Evolutionary conservation across 2,797 vertebrate genomes (phyloP).

Genomic region (Anableps anableps): DNA sequence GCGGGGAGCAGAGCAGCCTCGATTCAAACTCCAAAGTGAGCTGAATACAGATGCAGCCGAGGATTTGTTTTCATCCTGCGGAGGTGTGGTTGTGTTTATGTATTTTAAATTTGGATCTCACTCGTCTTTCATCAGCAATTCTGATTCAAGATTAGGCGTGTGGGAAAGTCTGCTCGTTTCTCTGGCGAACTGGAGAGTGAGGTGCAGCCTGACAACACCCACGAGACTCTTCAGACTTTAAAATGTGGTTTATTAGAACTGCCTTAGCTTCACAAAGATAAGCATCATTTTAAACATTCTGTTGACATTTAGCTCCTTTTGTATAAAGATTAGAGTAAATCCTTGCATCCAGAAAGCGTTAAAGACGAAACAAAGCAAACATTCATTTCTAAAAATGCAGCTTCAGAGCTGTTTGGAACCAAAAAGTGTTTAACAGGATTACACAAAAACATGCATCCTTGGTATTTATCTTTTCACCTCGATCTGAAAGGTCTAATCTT

Average conservation of each 20-base stretch:
- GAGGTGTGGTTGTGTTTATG: slow-evolving; percentile 9
- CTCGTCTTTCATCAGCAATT: slow-evolving; percentile 44
- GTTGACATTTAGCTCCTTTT: slow-evolving; percentile 12
- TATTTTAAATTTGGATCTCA: slow-evolving; percentile 31
- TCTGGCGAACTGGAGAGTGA: slow-evolving; percentile 3
- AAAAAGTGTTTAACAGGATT: slow-evolving; percentile 9
- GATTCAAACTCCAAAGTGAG: slow-evolving; percentile 40
- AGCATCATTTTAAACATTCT: slow-evolving; percentile 1
- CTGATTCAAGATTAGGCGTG: slow-evolving; percentile 35
- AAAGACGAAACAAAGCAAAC: slow-evolving; percentile 11
- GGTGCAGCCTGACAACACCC: slow-evolving; percentile 25
- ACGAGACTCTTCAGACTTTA: background rate
- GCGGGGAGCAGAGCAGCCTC: slow-evolving; percentile 43
- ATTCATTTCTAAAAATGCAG: slow-evolving; percentile 3
- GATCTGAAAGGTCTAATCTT: background rate
- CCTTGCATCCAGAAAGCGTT: slow-evolving; percentile 13
- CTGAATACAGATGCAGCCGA: slow-evolving; percentile 49
- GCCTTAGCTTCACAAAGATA: background rate
- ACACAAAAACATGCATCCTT: background rate
- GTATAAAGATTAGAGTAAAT: slow-evolving; percentile 32
- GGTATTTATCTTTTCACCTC: slow-evolving; percentile 4
- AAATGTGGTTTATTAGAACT: slow-evolving; percentile 18
- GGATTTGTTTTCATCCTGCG: slow-evolving; percentile 21
- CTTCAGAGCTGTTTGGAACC: slow-evolving; percentile 9
- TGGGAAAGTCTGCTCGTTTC: slow-evolving; percentile 16